Conservation (phyloP, 2,888 invertebrate genomes). For the Drosophila cracens region DNA sequence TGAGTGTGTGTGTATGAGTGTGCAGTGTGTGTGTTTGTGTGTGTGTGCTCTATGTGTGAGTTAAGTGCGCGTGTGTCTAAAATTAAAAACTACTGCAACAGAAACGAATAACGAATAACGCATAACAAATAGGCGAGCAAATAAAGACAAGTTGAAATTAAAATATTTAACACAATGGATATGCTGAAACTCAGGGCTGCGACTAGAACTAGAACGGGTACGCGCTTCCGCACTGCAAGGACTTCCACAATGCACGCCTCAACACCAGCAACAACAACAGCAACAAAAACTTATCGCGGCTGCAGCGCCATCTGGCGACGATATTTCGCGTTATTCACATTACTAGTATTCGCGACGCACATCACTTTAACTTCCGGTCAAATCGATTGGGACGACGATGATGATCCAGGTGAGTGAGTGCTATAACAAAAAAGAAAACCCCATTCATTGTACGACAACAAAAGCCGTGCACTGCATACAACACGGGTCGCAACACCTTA, state of each 20-base stretch:
- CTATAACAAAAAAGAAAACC: constrained; percentile 18
- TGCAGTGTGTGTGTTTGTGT: constrained; percentile 20
- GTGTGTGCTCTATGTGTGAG: constrained; percentile 21
- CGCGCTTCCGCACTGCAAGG: constrained; percentile 53
- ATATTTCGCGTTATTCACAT: constrained; percentile 74
- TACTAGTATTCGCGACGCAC: constrained; percentile 80
- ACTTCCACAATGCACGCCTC: constrained; percentile 73
- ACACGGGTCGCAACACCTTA: constrained; percentile 39
- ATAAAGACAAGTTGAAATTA: constrained; percentile 45
- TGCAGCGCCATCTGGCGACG: constrained; percentile 55
- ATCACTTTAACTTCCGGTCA: constrained; percentile 83
- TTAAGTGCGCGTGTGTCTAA: constrained; percentile 57
- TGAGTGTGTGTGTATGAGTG: constrained; percentile 10
- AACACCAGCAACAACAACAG: neutral
- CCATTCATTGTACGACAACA: constrained; percentile 56
- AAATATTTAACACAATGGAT: constrained; percentile 73
- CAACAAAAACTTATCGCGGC: constrained; percentile 56
- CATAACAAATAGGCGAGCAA: constrained; percentile 24
- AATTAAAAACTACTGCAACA: constrained; percentile 74
- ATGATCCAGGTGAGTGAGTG: constrained; percentile 85
- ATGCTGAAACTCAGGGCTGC: constrained; percentile 63
- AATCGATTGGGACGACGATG: constrained; percentile 86
- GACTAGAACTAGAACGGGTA: constrained; percentile 38
- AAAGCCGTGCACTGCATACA: constrained; percentile 50
- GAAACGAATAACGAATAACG: constrained; percentile 12